Evolutionary conservation across 2,797 vertebrate genomes (phyloP).

Genomic region (Crenuchus spilurus): DNA sequence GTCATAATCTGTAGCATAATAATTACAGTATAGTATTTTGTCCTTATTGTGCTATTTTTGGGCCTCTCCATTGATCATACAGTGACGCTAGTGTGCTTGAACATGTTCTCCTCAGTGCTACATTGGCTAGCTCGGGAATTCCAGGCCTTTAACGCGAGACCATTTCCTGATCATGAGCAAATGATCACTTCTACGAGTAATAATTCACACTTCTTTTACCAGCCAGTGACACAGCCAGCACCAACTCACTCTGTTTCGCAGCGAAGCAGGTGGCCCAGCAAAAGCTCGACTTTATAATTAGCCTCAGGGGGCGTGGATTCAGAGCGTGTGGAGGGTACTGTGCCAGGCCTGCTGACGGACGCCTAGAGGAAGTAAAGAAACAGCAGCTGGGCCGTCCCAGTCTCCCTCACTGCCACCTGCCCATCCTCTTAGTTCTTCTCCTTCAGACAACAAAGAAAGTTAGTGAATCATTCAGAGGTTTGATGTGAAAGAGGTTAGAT

Average conservation of each 20-base stretch:
- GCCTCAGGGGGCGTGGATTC: conserved; percentile 37
- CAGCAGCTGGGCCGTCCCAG: conserved; percentile 2
- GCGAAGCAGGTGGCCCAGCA: conserved; percentile 57
- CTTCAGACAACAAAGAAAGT: background rate
- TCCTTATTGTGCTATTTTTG: no score
- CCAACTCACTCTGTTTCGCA: conserved; percentile 38
- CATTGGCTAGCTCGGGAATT: conserved; percentile 13
- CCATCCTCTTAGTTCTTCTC: background rate
- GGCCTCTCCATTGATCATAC: background rate
- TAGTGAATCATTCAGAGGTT: no score
- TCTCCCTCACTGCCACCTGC: background rate
- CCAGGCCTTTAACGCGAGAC: background rate
- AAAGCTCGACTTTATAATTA: conserved; percentile 53
- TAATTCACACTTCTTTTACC: conserved; percentile 48
- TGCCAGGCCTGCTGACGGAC: conserved; percentile 28
- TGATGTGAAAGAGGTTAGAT: no score
- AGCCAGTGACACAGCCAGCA: conserved; percentile 24
- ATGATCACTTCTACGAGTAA: conserved; percentile 38
- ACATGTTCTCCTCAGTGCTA: background rate
- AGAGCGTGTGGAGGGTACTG: conserved; percentile 20
- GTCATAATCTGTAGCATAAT: no score
- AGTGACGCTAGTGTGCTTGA: background rate
- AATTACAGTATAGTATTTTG: no score
- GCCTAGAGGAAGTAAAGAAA: conserved; percentile 26
- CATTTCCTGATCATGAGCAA: conserved; percentile 31